Base-by-base conservation (phyloP, 2,888 invertebrate genomes). In the Hypolimnas misippus region DNA sequence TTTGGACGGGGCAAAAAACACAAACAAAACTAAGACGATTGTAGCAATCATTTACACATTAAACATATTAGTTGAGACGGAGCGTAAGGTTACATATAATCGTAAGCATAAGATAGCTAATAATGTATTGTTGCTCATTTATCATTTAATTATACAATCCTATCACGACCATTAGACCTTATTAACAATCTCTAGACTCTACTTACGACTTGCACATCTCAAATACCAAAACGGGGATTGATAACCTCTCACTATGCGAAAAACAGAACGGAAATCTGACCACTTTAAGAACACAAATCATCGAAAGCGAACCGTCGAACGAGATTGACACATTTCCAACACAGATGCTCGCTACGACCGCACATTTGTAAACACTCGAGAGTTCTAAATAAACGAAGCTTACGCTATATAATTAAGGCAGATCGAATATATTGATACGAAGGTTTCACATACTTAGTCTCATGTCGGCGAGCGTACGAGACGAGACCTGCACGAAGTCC, bases 381-480 rank as follows among this genome's bases (percentile, higher is more conserved):
- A 19, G 16, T 49, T 14, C 49, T 29, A 49, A 49, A 49, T 49
- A 49, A 21, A 44, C 58, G 46, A 16, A 29, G 29, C 54, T 53
- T 53, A 42, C 17, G 55, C 46, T 55, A 56, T 52, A 38, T 44
- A 66, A 62, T 25, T 57, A 57, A 53, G 31, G 12, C 50, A 25
- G 42, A 42, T 57, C 46, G 46, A 55, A 53, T 66, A 57, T 51
- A 81, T 82, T 79, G 76, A 79, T 76, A 76, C 73, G 63, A 71
- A 81, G 79, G 78, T 80, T 77, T 78, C 82, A 89, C 92, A 86
- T 91, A 92, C 92, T 89, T 85, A 87, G 82, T 84, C 86, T 88
- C 92, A 92, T 92, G 87, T 79, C 84, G 84, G 81, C 79, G 87
- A 76, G 71, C 74, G 79, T 79, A 82, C 77, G 85, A 81, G 81